Percentiles rank a stretch among this genome's conserved stretches.
phyloP scores from a whole-genome alignment of 1,140 invertebrate species.

The Oryctes rhinoceros region DNA sequence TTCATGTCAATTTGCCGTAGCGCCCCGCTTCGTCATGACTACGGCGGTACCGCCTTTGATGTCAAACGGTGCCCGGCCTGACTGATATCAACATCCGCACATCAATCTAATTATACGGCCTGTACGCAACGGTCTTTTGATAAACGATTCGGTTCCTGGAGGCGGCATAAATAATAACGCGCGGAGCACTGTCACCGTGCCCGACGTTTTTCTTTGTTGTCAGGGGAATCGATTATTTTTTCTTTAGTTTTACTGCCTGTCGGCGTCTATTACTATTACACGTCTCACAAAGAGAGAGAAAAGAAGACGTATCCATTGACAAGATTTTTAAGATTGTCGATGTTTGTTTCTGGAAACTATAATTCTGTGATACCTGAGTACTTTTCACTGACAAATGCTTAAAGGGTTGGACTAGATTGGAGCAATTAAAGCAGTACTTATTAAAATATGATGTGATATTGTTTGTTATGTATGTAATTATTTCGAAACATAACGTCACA shows the following conservation, averaged over 20 bases:
- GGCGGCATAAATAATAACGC: conserved; percentile 50
- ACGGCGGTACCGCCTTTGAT: conserved; percentile 51
- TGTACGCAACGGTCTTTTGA: conserved; percentile 50
- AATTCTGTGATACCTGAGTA: not conserved
- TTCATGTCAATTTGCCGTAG: conserved; percentile 52
- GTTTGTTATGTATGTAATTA: no score
- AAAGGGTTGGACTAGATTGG: not conserved
- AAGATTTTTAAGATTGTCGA: not conserved
- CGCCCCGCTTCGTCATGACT: conserved; percentile 30
- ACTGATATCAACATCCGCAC: conserved; percentile 56
- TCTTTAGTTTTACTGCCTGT: conserved; percentile 22
- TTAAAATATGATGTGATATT: no score
- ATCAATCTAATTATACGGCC: conserved; percentile 57
- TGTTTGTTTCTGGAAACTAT: not conserved
- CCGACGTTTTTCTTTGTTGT: conserved; percentile 42
- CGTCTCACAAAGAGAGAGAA: not conserved
- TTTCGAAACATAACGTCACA: no score
- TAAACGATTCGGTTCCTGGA: conserved; percentile 53
- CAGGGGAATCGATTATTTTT: conserved; percentile 37
- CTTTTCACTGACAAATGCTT: no score
- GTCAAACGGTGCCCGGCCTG: conserved; percentile 49
- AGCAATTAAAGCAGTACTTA: not conserved
- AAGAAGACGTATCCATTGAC: not conserved
- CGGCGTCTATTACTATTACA: not conserved
- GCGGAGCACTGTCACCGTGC: conserved; percentile 44